Percentiles rank a stretch among this genome's conserved stretches.
Conservation (phyloP, 2,113 vertebrate species). For the Megaceryle maxima region DNA sequence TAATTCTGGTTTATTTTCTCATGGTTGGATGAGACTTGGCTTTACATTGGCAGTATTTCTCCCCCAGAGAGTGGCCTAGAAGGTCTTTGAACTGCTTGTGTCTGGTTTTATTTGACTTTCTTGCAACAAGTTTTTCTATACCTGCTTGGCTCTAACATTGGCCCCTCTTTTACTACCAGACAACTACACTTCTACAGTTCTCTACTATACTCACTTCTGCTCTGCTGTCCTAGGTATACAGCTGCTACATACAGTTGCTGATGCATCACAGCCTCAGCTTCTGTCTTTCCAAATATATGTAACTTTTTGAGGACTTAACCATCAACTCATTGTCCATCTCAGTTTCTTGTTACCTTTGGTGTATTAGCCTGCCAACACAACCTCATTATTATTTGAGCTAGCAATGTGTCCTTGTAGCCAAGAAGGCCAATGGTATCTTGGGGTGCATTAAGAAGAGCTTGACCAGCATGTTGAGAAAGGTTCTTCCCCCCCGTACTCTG, state of each 20-base stretch:
- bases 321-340: not conserved
- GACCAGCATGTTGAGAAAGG: too few relatives aligned
- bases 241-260: not conserved
- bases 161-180: not conserved
- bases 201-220: not conserved
- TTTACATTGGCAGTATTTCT: not conserved
- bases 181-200: not conserved
- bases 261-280: not conserved
- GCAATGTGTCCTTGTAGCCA: too few relatives aligned
- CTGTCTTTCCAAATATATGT: not conserved
- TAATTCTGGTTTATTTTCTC: conserved; percentile 3
- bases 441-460: too few relatives aligned
- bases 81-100: not conserved
- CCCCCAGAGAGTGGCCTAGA: not conserved
- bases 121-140: not conserved
- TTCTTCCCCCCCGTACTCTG: too few relatives aligned
- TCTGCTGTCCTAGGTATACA: not conserved
- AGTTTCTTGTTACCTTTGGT: not conserved
- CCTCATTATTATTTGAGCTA: not conserved
- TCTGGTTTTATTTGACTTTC: not conserved
- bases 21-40: not conserved
- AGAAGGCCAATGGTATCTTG: too few relatives aligned
- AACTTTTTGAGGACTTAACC: not conserved
- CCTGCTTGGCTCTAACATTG: not conserved
- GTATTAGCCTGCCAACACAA: not conserved